These are phyloP conservation scores for Phrynocephalus guinanensis DNA, from an alignment of 2,797 vertebrate genomes.

Conservation along the genomic window DNA sequence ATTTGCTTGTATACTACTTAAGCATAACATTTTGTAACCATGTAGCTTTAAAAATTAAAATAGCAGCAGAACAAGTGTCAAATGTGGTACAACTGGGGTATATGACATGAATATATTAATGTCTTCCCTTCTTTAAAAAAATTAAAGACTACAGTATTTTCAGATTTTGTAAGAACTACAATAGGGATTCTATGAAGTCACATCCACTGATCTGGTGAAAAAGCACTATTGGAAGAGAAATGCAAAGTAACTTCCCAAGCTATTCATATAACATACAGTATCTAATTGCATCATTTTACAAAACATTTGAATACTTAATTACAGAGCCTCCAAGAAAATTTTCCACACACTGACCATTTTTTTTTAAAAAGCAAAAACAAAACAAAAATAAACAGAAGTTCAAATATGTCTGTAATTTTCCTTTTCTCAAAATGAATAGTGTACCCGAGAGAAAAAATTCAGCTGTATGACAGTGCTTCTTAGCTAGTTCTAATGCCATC, in stretches of 20 bases:
- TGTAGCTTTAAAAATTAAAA: conserved; percentile 43
- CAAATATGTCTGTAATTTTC: conserved; percentile 40
- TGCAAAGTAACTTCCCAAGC: conserved; percentile 27
- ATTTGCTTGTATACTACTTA: conserved; percentile 18
- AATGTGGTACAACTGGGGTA: background rate
- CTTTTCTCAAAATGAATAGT: conserved; percentile 46
- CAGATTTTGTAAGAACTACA: conserved; percentile 7
- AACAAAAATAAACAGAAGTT: conserved; percentile 3
- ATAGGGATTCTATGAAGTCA: conserved; percentile 10
- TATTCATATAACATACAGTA: background rate
- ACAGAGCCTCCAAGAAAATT: conserved; percentile 25
- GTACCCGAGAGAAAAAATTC: conserved; percentile 4
- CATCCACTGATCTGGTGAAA: conserved; percentile 25
- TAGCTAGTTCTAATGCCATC: conserved; percentile 47
- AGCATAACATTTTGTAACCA: background rate
- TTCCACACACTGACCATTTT: background rate
- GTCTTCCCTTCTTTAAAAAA: background rate
- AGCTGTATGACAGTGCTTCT: conserved; percentile 50
- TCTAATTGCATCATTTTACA: conserved; percentile 24
- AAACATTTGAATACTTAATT: conserved; percentile 35
- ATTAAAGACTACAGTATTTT: conserved; percentile 7
- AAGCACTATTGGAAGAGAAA: conserved; percentile 10
- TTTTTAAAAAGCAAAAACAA: background rate
- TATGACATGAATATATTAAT: conserved; percentile 23
- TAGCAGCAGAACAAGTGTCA: conserved; percentile 24